Percentiles rank a stretch among this genome's conserved stretches.
phyloP scores from a whole-genome alignment of 2,113 vertebrate species.

The Girardinichthys multiradiatus region DNA sequence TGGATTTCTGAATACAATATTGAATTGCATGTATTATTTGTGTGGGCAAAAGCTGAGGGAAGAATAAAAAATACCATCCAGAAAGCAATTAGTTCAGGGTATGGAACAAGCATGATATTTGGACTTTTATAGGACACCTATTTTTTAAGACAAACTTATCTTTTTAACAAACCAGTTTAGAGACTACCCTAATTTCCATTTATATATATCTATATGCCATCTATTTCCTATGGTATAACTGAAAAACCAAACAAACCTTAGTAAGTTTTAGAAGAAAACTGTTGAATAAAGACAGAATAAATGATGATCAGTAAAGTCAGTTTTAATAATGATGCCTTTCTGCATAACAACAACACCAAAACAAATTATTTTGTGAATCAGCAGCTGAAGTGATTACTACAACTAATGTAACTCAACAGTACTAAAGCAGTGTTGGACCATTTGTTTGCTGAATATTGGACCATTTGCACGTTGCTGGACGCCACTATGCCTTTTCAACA shows the following conservation, averaged over 20 bases:
- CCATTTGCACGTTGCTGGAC: too few relatives aligned
- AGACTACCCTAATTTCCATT: neutral
- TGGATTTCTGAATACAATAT: neutral
- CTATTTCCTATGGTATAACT: neutral
- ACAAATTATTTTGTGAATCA: neutral
- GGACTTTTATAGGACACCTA: constrained; percentile 45
- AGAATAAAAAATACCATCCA: constrained; percentile 61
- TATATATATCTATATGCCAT: neutral
- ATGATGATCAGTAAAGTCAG: neutral
- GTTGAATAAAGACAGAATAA: too few relatives aligned
- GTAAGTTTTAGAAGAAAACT: too few relatives aligned
- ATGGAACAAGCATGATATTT: constrained; percentile 58
- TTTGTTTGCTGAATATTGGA: too few relatives aligned
- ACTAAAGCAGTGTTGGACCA: too few relatives aligned
- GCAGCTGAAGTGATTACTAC: neutral
- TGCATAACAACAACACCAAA: too few relatives aligned
- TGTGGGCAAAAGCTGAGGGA: neutral
- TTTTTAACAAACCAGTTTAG: neutral
- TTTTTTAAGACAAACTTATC: constrained; percentile 6
- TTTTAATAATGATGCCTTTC: neutral
- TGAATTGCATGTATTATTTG: neutral
- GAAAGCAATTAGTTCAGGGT: constrained; percentile 72
- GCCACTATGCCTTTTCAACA: too few relatives aligned
- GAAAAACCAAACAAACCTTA: too few relatives aligned
- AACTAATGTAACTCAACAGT: too few relatives aligned